These are phyloP conservation scores for Margarornis squamiger DNA, from an alignment of 2,797 vertebrate genomes.

Conservation along the genomic window DNA sequence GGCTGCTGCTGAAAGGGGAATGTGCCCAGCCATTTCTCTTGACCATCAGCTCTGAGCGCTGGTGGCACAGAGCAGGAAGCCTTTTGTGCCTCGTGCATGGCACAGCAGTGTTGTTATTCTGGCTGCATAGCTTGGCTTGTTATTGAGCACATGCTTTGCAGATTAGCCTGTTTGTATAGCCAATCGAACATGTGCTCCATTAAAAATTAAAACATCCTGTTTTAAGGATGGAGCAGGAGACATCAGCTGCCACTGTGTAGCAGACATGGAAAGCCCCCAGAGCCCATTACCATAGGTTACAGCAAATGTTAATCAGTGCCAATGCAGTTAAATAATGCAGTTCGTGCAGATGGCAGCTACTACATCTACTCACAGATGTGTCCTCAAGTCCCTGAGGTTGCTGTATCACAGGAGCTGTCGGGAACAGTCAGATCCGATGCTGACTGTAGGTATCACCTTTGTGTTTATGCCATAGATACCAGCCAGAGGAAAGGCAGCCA, in stretches of 20 bases:
- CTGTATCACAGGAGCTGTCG: slow-evolving; percentile 79
- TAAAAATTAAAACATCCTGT: slow-evolving; percentile 89
- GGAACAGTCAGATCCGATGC: slow-evolving; percentile 76
- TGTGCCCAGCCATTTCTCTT: slow-evolving; percentile 18
- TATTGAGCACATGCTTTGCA: slow-evolving; percentile 87
- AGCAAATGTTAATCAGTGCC: slow-evolving; percentile 88
- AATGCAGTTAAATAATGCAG: slow-evolving; percentile 89
- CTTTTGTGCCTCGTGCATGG: slow-evolving; percentile 48
- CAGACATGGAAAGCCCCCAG: slow-evolving; percentile 83
- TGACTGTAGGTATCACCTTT: slow-evolving; percentile 71
- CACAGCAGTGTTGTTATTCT: slow-evolving; percentile 77
- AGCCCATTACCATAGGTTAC: slow-evolving; percentile 89
- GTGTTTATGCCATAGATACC: slow-evolving; percentile 33
- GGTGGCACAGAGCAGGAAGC: slow-evolving; percentile 34
- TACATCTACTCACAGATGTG: slow-evolving; percentile 83
- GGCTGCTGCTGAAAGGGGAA: not conserved
- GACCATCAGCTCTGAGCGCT: not conserved
- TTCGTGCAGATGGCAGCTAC: slow-evolving; percentile 85
- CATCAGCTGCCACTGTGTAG: slow-evolving; percentile 83
- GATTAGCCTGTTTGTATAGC: slow-evolving; percentile 89
- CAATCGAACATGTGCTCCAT: slow-evolving; percentile 89
- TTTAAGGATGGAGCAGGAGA: slow-evolving; percentile 84
- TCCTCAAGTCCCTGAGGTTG: slow-evolving; percentile 79
- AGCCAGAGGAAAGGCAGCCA: not conserved
- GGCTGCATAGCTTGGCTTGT: slow-evolving; percentile 77